Evolutionary conservation across 2,113 vertebrate species (phyloP).

Genomic region (Catagonus wagneri): DNA sequence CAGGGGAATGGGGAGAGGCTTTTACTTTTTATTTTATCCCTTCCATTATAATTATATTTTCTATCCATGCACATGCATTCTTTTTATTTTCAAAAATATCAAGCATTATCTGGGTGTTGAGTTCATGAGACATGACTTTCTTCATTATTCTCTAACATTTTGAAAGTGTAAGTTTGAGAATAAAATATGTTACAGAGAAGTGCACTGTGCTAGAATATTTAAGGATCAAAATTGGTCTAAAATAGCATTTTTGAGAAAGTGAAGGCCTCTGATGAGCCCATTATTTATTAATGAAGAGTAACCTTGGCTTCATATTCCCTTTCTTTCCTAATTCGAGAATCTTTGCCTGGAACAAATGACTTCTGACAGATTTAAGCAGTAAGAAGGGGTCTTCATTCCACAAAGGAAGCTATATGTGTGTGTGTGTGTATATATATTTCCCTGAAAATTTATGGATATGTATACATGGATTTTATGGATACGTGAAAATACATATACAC

Average conservation of each 20-base stretch:
- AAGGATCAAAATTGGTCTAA: background rate
- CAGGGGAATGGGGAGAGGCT: background rate
- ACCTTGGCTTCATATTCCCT: background rate
- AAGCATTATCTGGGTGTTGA: background rate
- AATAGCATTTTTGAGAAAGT: constrained; percentile 1
- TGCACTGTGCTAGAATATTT: background rate
- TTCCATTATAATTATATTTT: background rate
- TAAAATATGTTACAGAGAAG: background rate
- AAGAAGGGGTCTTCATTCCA: background rate
- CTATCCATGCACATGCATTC: background rate
- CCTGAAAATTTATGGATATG: background rate
- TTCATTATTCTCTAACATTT: background rate
- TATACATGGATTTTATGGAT: background rate
- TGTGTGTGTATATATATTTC: background rate
- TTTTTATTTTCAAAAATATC: constrained; percentile 5
- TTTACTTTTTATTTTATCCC: constrained; percentile 24
- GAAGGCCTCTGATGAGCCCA: background rate
- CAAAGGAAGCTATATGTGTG: background rate
- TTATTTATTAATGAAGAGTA: background rate
- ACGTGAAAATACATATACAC: background rate
- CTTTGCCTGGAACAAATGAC: background rate
- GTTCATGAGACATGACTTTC: background rate
- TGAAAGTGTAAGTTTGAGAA: background rate
- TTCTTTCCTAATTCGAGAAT: background rate
- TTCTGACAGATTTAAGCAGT: background rate